Base-by-base conservation (phyloP, 2,113 vertebrate species). In the Amblyopsis rosae region DNA sequence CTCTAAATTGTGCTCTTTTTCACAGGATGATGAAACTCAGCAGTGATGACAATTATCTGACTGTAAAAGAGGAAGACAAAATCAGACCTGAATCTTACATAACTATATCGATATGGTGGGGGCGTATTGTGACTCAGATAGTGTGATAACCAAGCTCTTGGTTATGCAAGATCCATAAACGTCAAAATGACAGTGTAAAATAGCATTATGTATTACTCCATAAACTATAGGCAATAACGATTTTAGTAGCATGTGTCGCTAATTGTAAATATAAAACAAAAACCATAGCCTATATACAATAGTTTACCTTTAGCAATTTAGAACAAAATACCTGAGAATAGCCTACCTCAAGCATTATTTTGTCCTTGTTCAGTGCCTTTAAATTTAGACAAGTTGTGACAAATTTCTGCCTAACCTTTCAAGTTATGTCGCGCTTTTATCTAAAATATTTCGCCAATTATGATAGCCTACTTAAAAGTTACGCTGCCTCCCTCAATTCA, bases 41-140 rank as follows among this genome's bases (percentile, higher is more conserved):
- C 16, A 7, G 49, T 35, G 55, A 50, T 33, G 74, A 67, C 51
- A 59, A 78, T 62, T 16, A 61, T 58, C 65, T 64, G 76, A 62
- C 88, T 88, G 72, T 58, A 58, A 49, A 32, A 17, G 50, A 9
- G 50, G 15, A 55, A 69, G 49, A 65, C 0, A 4, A 72, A 77
- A 81, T 70, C 50, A 4, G 69, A 77, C 13, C 62, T 71, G 65
- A 77, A 82, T 81, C 79, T 88, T 88, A 91, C 69, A 87, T 88
- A 87, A 90, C 9, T 58, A n/a, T 16, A n/a, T 10, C 57, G 82
- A 82, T 53, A 69, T 67, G 68, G 73, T 83, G 89, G 84, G 82
- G 88, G 88, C 80, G 88, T 87, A 62, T 80, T 82, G 70, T 85
- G 82, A 86, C 78, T 86, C 86, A 88, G 82, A 75, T 69, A 65